phyloP scores from a whole-genome alignment of 2,113 vertebrate species.

The Chiloscyllium plagiosum region DNA sequence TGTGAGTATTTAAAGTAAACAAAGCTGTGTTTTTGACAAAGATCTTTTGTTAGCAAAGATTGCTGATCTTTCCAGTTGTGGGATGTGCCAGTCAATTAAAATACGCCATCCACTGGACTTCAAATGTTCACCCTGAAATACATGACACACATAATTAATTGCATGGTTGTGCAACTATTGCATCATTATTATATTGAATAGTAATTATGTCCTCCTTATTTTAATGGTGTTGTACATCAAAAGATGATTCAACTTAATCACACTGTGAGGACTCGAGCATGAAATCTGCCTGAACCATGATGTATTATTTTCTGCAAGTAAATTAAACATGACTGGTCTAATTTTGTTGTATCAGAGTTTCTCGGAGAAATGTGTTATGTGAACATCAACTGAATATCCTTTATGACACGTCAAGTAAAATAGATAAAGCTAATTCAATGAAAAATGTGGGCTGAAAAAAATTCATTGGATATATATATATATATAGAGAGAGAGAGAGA shows the following conservation, averaged over 20 bases:
- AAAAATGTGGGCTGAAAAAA: not conserved
- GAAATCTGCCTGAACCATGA: not conserved
- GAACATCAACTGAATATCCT: not conserved
- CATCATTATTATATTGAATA: not conserved
- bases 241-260: not conserved
- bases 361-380: not conserved
- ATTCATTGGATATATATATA: not conserved
- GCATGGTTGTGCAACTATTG: not conserved
- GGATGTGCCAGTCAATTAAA: not conserved
- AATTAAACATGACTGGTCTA: not conserved
- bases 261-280: not conserved
- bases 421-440: not conserved
- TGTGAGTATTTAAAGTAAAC: not conserved
- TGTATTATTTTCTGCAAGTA: not conserved
- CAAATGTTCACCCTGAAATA: not conserved
- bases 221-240: not conserved
- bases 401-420: not conserved
- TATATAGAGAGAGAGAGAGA: not conserved
- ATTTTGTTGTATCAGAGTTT: not conserved
- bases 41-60: not conserved
- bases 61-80: not conserved
- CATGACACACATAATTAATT: not conserved
- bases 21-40: not conserved
- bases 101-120: not conserved
- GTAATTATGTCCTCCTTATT: not conserved